Conservation (phyloP, 2,888 invertebrate genomes). For the Scelioninae gen. 1 region DNA sequence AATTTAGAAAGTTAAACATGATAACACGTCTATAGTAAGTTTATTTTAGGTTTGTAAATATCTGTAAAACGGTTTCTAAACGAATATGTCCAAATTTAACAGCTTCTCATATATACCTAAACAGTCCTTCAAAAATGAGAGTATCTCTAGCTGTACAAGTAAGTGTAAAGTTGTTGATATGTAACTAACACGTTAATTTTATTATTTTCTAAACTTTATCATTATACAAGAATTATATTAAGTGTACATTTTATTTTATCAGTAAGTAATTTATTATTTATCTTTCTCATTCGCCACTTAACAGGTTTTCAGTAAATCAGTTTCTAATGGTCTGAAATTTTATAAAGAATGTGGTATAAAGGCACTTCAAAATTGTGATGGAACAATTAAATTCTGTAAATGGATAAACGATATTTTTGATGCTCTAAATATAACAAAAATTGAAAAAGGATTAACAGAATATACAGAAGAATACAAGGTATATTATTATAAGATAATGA, state of each 20-base stretch:
- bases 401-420: constrained; percentile 26
- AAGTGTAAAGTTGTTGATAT: too few relatives aligned
- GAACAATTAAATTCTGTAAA: constrained; percentile 31
- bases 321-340: constrained; percentile 18
- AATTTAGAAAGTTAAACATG: constrained; percentile 6
- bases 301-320: constrained; percentile 38
- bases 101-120: constrained; percentile 8
- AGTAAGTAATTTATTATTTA: too few relatives aligned
- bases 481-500: constrained; percentile 1
- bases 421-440: constrained; percentile 12
- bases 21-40: background rate
- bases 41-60: too few relatives aligned
- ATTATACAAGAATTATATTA: too few relatives aligned
- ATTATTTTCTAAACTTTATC: too few relatives aligned
- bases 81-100: constrained; percentile 32
- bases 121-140: constrained; percentile 35
- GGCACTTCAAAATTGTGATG: constrained; percentile 1
- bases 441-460: constrained; percentile 15
- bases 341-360: background rate
- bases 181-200: too few relatives aligned
- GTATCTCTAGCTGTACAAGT: constrained; percentile 29
- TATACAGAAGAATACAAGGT: constrained; percentile 6
- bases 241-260: too few relatives aligned
- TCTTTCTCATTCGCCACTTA: too few relatives aligned
- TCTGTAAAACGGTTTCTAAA: background rate